Evolutionary conservation across 1,140 invertebrate species (phyloP).

Genomic region (Neodiprion virginianus): DNA sequence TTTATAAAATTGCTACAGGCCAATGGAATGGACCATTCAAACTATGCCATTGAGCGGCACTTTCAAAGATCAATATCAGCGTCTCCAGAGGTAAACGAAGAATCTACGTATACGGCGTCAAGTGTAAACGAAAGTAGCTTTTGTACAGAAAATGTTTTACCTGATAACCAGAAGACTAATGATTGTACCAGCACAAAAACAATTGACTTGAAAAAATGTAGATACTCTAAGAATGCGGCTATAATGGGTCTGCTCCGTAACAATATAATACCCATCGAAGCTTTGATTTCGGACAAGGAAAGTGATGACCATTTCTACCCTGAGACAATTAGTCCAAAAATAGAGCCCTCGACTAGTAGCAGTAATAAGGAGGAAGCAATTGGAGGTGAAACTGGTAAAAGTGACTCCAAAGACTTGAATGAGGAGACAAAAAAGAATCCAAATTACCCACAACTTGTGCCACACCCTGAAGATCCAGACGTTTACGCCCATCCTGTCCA

Average conservation of each 20-base stretch:
- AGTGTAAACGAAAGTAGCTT: no score
- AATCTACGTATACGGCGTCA: background rate
- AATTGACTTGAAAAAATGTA: background rate
- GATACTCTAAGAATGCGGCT: background rate
- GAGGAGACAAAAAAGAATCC: no score
- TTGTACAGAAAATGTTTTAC: no score
- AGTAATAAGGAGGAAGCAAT: background rate
- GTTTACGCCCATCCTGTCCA: background rate
- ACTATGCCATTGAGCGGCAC: background rate
- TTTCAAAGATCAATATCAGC: background rate
- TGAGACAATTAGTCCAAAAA: background rate
- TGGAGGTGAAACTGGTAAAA: background rate
- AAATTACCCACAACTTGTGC: background rate
- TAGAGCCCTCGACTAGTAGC: background rate
- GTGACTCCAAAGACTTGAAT: background rate
- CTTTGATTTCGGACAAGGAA: background rate
- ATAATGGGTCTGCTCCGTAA: background rate
- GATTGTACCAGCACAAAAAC: background rate
- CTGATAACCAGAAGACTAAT: background rate
- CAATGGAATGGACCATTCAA: background rate
- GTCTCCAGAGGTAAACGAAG: background rate
- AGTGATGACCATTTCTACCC: background rate
- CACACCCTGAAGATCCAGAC: background rate
- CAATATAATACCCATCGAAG: background rate
- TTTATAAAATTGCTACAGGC: background rate